Percentiles rank a stretch among this genome's conserved stretches.
Conservation (phyloP, 2,797 vertebrate genomes). For the Pipistrellus pygmaeus region DNA sequence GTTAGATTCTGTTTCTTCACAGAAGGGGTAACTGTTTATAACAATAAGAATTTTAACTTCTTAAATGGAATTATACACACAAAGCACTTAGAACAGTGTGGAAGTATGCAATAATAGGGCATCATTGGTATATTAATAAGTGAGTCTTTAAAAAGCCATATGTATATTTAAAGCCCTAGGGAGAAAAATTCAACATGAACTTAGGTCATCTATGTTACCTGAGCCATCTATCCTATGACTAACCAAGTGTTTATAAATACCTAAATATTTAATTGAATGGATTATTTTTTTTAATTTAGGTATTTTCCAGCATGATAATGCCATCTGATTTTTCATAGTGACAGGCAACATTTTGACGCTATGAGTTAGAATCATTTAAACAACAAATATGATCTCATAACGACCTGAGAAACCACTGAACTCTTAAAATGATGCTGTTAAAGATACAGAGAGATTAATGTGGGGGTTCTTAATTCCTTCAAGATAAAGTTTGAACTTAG, state of each 20-base stretch:
- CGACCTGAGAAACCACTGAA: neutral
- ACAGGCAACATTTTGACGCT: slow-evolving; percentile 21
- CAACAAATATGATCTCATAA: neutral
- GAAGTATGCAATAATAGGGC: neutral
- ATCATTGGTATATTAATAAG: neutral
- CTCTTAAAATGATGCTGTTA: neutral
- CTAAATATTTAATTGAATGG: neutral
- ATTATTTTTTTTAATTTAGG: neutral
- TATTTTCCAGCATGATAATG: slow-evolving; percentile 44
- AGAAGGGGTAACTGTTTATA: neutral
- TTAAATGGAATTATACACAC: neutral
- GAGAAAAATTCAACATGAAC: neutral
- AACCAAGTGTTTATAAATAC: slow-evolving; percentile 4
- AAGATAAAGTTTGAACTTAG: neutral
- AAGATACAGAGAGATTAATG: neutral
- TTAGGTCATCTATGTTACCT: neutral
- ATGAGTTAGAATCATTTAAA: neutral
- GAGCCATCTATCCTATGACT: neutral
- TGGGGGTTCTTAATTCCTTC: neutral
- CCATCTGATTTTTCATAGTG: neutral
- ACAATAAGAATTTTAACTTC: neutral
- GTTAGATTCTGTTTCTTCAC: neutral
- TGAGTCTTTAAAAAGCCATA: neutral
- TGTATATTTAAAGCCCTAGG: neutral
- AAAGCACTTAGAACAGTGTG: neutral